Evolutionary conservation across 2,113 vertebrate species (phyloP).

Genomic region (Falcunculus frontatus): DNA sequence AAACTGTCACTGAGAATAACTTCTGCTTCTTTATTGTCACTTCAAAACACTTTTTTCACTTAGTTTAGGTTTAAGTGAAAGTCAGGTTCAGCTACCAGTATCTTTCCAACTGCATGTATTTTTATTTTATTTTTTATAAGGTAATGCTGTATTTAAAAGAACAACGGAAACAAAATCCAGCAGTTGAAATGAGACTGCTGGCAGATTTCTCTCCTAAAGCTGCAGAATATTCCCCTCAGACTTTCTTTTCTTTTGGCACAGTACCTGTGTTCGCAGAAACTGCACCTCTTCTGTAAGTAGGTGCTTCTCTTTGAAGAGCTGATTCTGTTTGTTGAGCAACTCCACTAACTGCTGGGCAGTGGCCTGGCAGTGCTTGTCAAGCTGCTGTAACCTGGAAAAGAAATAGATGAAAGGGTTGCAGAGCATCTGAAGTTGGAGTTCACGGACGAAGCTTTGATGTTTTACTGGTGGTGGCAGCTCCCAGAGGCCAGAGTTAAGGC

Average conservation of each 20-base stretch:
- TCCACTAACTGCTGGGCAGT: conserved; percentile 89
- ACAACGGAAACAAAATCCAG: not conserved
- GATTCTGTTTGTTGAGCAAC: conserved; percentile 87
- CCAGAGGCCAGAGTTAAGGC: not conserved
- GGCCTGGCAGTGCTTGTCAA: conserved; percentile 88
- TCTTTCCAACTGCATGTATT: not conserved
- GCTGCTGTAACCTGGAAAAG: conserved; percentile 84
- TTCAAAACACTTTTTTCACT: not conserved
- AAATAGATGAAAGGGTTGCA: not conserved
- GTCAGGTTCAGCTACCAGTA: not conserved
- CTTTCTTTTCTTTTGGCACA: not conserved
- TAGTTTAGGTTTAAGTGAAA: not conserved
- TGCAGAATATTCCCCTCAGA: not conserved
- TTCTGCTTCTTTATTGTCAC: not conserved
- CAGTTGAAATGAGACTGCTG: not conserved
- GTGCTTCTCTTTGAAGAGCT: conserved; percentile 86
- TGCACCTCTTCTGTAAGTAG: conserved; percentile 80
- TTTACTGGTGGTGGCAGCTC: not conserved
- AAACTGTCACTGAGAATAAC: not conserved
- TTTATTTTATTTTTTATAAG: not conserved
- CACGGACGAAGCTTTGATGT: not conserved
- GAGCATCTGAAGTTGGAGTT: not conserved
- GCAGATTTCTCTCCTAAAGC: not conserved
- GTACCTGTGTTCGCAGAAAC: conserved; percentile 76
- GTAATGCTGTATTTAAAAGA: not conserved